These are phyloP conservation scores for Tragulus kanchil DNA, from an alignment of 2,113 vertebrate genomes.

Conservation along the genomic window DNA sequence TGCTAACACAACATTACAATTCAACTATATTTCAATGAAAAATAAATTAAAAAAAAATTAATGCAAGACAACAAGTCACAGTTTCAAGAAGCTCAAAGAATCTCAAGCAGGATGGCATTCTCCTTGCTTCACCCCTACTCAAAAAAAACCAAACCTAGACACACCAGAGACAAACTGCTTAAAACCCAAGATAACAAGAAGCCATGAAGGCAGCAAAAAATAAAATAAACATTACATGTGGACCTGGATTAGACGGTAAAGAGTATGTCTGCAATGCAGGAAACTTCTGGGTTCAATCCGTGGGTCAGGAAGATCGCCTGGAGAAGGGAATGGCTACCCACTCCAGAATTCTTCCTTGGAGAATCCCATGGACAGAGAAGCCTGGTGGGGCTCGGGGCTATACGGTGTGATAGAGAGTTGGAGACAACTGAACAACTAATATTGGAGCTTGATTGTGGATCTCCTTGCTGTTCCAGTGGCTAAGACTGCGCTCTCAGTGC, in stretches of 20 bases:
- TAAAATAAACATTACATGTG: background rate
- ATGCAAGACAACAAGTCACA: background rate
- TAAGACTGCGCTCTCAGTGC: background rate
- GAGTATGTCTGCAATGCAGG: background rate
- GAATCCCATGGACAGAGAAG: background rate
- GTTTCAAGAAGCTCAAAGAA: background rate
- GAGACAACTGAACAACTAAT: background rate
- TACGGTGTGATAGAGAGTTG: background rate
- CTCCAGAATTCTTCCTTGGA: background rate
- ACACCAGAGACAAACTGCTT: background rate
- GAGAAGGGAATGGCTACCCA: background rate
- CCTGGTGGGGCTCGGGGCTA: background rate
- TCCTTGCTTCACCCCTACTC: no score
- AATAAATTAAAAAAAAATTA: background rate
- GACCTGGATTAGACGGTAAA: background rate
- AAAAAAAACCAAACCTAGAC: background rate
- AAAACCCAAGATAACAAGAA: slow-evolving; percentile 19
- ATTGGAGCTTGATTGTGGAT: background rate
- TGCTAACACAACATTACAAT: background rate
- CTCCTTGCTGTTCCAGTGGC: background rate
- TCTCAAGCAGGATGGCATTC: background rate
- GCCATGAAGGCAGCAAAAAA: background rate
- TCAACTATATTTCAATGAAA: background rate
- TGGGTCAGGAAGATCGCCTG: background rate
- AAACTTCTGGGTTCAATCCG: background rate